Evolutionary conservation across 2,113 vertebrate species (phyloP).

Genomic region (Bubo bubo): DNA sequence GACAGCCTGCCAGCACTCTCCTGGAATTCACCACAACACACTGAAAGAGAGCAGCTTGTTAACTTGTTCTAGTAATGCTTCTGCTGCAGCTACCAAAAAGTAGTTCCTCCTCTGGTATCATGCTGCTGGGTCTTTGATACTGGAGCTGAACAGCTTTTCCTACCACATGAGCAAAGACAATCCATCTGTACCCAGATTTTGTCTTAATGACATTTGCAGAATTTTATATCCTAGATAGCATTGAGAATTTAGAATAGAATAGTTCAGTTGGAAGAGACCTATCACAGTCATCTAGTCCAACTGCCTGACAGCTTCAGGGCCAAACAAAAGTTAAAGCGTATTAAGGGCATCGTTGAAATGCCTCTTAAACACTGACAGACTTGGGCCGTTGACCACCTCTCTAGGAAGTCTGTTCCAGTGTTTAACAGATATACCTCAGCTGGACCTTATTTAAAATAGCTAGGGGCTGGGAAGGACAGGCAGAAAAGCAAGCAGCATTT

Average conservation of each 20-base stretch:
- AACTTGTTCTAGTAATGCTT: neutral
- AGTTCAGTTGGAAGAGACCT: neutral
- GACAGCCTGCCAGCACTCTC: neutral
- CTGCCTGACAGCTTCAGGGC: neutral
- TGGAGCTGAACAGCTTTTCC: neutral
- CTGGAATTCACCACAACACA: neutral
- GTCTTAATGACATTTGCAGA: neutral
- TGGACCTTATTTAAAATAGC: neutral
- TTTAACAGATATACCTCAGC: neutral
- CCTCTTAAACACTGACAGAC: neutral
- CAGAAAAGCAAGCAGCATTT: neutral
- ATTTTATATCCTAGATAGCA: neutral
- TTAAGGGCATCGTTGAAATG: neutral
- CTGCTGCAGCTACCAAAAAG: neutral
- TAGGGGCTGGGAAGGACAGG: neutral
- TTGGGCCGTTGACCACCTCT: fast-evolving
- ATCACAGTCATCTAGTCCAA: neutral
- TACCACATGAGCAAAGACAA: neutral
- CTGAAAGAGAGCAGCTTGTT: neutral
- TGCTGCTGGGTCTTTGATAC: neutral
- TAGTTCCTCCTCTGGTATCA: neutral
- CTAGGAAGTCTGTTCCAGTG: neutral
- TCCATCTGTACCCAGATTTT: neutral
- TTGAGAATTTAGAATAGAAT: neutral
- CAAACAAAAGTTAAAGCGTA: neutral